Evolutionary conservation across 1,140 invertebrate species (phyloP).

Genomic region (Polypedilum pembai): DNA sequence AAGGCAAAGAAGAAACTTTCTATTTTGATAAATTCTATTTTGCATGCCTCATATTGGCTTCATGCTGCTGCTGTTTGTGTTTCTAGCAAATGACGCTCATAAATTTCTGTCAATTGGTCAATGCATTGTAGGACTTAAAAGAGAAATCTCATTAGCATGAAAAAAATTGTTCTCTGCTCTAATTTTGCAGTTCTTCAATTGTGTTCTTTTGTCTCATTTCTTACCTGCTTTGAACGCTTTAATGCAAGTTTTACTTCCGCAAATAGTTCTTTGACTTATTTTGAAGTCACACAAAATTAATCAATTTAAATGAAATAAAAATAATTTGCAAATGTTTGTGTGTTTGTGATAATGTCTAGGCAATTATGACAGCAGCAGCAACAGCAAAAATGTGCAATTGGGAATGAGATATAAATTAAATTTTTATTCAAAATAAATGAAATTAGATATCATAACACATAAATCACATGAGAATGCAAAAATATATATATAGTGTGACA

Average conservation of each 20-base stretch:
- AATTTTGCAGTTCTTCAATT: background rate
- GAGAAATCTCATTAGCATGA: conserved; percentile 18
- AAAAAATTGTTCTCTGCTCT: background rate
- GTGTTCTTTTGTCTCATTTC: background rate
- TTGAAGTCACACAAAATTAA: conserved; percentile 7
- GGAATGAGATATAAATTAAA: background rate
- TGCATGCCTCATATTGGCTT: background rate
- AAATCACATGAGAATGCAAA: conserved; percentile 1
- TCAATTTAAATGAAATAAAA: background rate
- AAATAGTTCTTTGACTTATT: background rate
- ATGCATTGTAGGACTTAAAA: background rate
- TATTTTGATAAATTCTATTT: background rate
- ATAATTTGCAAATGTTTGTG: background rate
- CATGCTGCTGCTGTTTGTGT: background rate
- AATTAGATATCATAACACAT: conserved; percentile 19
- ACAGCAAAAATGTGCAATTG: background rate
- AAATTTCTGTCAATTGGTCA: background rate
- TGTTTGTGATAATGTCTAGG: conserved; percentile 1
- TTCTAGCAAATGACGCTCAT: background rate
- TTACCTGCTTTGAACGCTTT: background rate
- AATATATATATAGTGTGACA: background rate
- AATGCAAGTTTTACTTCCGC: background rate
- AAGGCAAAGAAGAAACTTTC: background rate
- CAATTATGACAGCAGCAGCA: background rate
- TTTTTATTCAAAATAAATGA: background rate